Evolutionary conservation across 2,113 vertebrate genomes (phyloP), one percentile per base, ranked within the genome.

Genomic region (Gobio gobio): DNA sequence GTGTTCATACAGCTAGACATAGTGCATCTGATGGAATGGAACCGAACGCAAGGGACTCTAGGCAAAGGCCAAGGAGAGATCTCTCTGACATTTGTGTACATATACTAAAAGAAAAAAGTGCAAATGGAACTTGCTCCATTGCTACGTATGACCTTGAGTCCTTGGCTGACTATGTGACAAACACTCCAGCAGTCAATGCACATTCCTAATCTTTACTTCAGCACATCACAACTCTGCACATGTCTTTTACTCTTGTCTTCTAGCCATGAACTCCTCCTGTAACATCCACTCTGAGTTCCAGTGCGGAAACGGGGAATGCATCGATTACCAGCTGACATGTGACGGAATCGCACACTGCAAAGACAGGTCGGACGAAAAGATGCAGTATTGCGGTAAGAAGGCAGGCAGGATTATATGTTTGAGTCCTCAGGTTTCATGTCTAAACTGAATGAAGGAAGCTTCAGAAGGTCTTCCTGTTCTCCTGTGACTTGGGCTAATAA

Each of bases 331-430:
- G 43, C 87, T 96, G 66, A 95, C 96, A 20, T 97, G 96, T 43
- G 96, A 97, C 84, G 94, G 96, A 12, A 47, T 92, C 43, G 88
- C 92, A 64, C 96, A 97, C 10, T 97, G 96, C 89, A 96, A 96
- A 89, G 96, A 97, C 92, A 95, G 95, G 83, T 97, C 96, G 2
- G 96, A 97, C 88, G 96, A 97, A 90, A 96, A 96, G 51, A 91
- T 95, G 45, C 94, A 95, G 78, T 97, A 96, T 58, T 97, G 96
- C 87, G 96, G 96, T 97, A 89, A 92, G 96, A 91, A 75, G 85
- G 78, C 33, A 73, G 45, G 29, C 18, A 2, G 5, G 26, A 47
- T 72, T 61, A 7, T 68, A 26, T 24, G 58, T 80, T 64, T 63
- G 18, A 81, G 43, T 18, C 61, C 40, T 47, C 58, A 26, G 59